Evolutionary conservation across 2,888 invertebrate species (phyloP), one percentile per base, ranked within the genome.

Genomic region (Lomographa bimaculata): DNA sequence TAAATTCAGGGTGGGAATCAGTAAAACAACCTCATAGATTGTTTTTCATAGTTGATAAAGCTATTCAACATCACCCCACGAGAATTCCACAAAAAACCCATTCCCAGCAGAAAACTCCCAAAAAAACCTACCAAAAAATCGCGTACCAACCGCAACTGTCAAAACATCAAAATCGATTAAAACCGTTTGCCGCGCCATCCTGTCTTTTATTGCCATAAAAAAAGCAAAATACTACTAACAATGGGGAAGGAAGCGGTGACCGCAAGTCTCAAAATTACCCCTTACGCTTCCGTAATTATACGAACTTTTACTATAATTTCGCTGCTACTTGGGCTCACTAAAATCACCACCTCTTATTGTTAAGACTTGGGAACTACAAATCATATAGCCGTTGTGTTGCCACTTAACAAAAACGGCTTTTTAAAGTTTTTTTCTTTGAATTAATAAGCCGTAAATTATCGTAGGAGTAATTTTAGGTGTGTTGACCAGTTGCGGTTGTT

Each of bases 141-240:
- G 77, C 62, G 56, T 57, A 54, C 60, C 66, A 68, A 86, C 86
- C 86, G 68, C 86, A 86, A 77, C 83, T 83, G 85, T 84, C 85
- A 81, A 80, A 79, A 79, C 68, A 74, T 76, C 55, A 54, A 77
- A 87, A 86, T 87, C 82, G 87, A 87, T 87, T 87, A 78, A 57
- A 66, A 74, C 58, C 44, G 51, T 61, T 60, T 50, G 53, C 69
- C 26, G 26, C 29, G 7, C 41, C 64, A 71, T 74, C 72, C 74
- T 71, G 75, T 61, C 65, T 64, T 49, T 45, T 46, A 37, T 19
- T 25, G 29, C 36, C 30, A 20, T 20, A 14, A 21, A 35, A 28
- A 27, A 37, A 32, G 59, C 54, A 60, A 61, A 64, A 72, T 66
- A 57, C 54, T 52, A 8, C 27, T 16, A 74, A 87, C 87, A 87